These are phyloP conservation scores for Antedon mediterranea DNA, from an alignment of 53 echinoderm and acorn worm genomes.

Conservation along the genomic window DNA sequence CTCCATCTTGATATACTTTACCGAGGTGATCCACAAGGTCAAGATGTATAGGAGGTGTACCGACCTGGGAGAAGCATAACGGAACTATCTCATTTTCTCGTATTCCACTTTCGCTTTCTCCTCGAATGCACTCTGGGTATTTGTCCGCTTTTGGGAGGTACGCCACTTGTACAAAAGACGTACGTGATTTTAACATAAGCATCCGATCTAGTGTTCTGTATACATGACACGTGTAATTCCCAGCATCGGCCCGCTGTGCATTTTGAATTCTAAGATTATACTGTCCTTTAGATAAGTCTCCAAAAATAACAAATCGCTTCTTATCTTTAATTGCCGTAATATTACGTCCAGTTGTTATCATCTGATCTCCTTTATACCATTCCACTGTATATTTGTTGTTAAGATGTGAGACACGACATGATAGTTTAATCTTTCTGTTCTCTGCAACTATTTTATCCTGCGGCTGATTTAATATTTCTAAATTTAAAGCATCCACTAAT, in stretches of 20 bases:
- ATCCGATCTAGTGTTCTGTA: conserved; percentile 5
- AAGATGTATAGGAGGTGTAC: conserved; percentile 28
- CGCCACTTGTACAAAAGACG: conserved; percentile 3
- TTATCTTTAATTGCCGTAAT: conserved; percentile 25
- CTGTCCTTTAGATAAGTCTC: conserved; percentile 16
- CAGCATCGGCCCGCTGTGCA: conserved; percentile 22
- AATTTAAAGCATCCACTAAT: not conserved
- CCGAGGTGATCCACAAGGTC: conserved; percentile 22
- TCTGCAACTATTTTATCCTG: conserved; percentile 32
- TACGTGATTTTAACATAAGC: not conserved
- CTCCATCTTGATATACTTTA: conserved; percentile 10
- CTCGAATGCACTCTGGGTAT: conserved; percentile 43
- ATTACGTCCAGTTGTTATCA: conserved; percentile 18
- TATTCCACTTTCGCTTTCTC: conserved; percentile 21
- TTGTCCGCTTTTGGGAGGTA: conserved; percentile 30
- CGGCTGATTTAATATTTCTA: conserved; percentile 33
- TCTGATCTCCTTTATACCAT: conserved; percentile 44
- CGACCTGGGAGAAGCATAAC: conserved; percentile 37
- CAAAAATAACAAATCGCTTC: conserved; percentile 26
- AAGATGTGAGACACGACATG: conserved; percentile 31
- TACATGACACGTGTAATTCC: conserved; percentile 45
- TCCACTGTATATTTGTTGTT: conserved; percentile 25
- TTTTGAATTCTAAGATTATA: conserved; percentile 35
- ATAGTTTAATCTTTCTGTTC: conserved; percentile 23
- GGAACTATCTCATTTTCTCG: conserved; percentile 36